Evolutionary conservation across 2,113 vertebrate genomes (phyloP), one percentile per base, ranked within the genome.

Genomic region (Callopanchax toddi): DNA sequence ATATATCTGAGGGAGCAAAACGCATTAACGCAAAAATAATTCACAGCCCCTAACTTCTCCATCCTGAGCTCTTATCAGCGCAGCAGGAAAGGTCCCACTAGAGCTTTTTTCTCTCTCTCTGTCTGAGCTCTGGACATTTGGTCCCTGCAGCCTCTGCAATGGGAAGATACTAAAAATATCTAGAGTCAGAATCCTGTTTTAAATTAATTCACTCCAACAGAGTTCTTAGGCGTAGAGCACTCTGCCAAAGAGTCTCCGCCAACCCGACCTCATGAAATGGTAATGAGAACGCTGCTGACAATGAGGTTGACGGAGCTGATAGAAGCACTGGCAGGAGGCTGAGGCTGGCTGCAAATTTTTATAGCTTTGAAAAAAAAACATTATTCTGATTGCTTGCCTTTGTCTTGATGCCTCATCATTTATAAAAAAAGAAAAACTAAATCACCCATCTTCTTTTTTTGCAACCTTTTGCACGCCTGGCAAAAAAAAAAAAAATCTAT

Each of bases 281-380:
- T 81, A 85, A 89, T 86, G 80, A 85, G 82, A 82, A 23, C 15
- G 2, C 51, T 68, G 77, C 79, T 82, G 78, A 86, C 79, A 89
- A 79, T 80, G 58, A 82, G 64, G 69, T 74, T 67, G 53, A 57
- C 10, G 9, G 39, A 52, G 71, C 55, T 36, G 71, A 60, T 61
- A 72, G 45, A 73, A 55, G 58, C 50, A 39, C 64, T 67, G 55
- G 74, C 75, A 86, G 81, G 60, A 78, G 32, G 62, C 60, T 1
- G 2, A 62, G 67, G 78, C 63, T 66, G 45, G 49, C 61, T 81
- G 72, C 56, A 77, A 52, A 56, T 81, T 76, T 44, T 52, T 13
- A 29, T 29, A 9, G 20, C 36, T 59, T 56, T 43, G 11, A 4
- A 57, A n/a, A n/a, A n/a, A 73, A 78, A 55, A 43, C 49, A 68